Evolutionary conservation across 2,888 invertebrate genomes (phyloP), one percentile per base, ranked within the genome.

Genomic region (Dryobotodes eremita): DNA sequence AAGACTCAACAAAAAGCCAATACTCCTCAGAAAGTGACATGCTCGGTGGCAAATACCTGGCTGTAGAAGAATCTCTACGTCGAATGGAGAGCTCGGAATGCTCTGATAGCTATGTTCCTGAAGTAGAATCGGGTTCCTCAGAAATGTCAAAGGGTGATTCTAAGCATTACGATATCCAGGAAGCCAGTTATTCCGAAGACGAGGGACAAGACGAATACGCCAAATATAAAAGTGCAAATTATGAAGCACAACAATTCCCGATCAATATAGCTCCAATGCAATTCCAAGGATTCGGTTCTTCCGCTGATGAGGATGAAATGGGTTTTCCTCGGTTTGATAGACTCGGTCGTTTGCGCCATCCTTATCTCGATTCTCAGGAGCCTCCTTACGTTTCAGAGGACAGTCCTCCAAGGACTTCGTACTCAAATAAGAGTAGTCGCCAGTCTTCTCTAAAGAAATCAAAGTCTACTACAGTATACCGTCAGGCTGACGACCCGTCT

Each of bases 51-150:
- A 94, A 96, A 87, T 96, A 94, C 86, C 92, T 97, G 69, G 92
- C 90, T 0, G 96, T 96, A 4, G 96, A 96, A 80, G 96, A 95
- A 92, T 96, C 89, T 83, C 92, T 90, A 89, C 97, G 97, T 79
- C 97, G 97, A 69, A 96, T 97, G 91, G 97, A 97, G 89, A 97
- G 97, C 87, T 97, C 97, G 0, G 97, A 97, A 91, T 97, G 97
- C 89, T 97, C 97, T 0, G 98, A 98, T 91, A 98, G 98, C 75
- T 98, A 98, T 91, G 95, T 97, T 81, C 98, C 98, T 5, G 97
- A 97, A 93, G 97, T 97, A 62, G 97, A 97, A 89, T 97, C 97
- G 3, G 97, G 97, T 50, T 97, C 97, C 62, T 97, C 97, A 0
- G 97, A 97, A 93, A 94, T 97, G 86, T 97, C 97, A 1, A 97